These are phyloP conservation scores for Diaphora mendica DNA, from an alignment of 2,888 invertebrate genomes.

Conservation along the genomic window DNA sequence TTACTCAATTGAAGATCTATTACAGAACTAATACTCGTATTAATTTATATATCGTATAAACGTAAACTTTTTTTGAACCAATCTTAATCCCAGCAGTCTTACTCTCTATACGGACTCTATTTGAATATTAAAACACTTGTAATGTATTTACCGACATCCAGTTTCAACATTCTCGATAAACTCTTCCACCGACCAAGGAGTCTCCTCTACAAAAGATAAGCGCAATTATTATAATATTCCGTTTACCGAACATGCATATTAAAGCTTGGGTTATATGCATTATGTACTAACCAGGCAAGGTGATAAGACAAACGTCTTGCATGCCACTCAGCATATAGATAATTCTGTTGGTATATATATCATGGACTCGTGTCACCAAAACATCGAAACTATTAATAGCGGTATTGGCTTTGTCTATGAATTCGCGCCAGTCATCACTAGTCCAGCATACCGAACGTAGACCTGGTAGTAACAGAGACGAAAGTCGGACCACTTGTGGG, in stretches of 20 bases:
- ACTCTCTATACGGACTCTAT: no score
- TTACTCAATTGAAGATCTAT: no score
- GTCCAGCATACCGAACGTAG: constrained; percentile 95
- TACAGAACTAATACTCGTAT: no score
- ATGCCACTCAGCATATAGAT: constrained; percentile 95
- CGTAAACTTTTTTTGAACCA: no score
- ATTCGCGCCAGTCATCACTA: constrained; percentile 92
- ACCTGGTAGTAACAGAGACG: constrained; percentile 93
- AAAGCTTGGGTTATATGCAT: neutral
- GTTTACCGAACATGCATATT: neutral
- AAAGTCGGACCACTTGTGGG: constrained; percentile 94
- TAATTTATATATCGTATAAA: no score
- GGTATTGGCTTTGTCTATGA: constrained; percentile 90
- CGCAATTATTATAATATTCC: neutral
- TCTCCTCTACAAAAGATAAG: constrained; percentile 85
- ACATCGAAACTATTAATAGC: constrained; percentile 94
- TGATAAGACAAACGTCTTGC: constrained; percentile 93
- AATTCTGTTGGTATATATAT: constrained; percentile 96
- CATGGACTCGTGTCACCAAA: constrained; percentile 92
- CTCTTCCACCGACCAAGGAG: constrained; percentile 95
- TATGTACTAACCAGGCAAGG: constrained; percentile 88
- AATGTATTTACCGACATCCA: constrained; percentile 87
- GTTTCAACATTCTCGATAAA: constrained; percentile 94
- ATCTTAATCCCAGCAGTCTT: no score
- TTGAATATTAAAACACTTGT: neutral